Conservation (phyloP, 2,888 invertebrate genomes). For the Drosophila multiciliata region DNA sequence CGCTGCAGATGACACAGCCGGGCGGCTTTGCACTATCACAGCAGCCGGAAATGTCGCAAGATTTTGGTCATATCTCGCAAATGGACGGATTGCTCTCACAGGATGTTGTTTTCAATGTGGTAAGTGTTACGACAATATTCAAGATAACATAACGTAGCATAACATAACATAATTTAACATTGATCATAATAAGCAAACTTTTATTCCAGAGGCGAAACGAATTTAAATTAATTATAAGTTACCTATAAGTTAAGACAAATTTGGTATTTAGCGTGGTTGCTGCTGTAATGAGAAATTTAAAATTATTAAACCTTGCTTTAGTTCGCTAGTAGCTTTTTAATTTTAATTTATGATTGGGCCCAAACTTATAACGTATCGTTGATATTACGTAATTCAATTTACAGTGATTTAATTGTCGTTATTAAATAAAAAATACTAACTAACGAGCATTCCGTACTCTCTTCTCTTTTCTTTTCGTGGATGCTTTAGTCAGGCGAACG, state of each 20-base stretch:
- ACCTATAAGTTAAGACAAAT: background rate
- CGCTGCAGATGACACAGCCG: constrained; percentile 89
- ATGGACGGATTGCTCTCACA: constrained; percentile 97
- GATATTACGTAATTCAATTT: background rate
- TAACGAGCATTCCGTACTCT: constrained; percentile 20
- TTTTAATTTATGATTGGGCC: background rate
- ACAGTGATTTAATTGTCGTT: background rate
- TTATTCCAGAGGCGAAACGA: background rate
- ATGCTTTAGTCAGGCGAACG: constrained; percentile 73
- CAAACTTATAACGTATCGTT: background rate
- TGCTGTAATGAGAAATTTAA: background rate
- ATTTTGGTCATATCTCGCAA: constrained; percentile 88
- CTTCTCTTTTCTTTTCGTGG: background rate
- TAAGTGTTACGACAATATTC: constrained; percentile 56
- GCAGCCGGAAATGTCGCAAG: constrained; percentile 86
- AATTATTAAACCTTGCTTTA: background rate
- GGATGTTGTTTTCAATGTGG: constrained; percentile 86
- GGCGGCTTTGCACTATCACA: constrained; percentile 89
- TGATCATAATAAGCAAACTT: background rate
- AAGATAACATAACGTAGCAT: background rate
- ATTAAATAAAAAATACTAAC: background rate
- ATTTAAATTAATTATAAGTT: background rate
- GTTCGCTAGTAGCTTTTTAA: background rate
- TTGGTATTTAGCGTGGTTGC: background rate
- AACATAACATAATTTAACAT: background rate